These are phyloP conservation scores for Lamproptera curius DNA, from an alignment of 2,888 invertebrate species.

Conservation along the genomic window DNA sequence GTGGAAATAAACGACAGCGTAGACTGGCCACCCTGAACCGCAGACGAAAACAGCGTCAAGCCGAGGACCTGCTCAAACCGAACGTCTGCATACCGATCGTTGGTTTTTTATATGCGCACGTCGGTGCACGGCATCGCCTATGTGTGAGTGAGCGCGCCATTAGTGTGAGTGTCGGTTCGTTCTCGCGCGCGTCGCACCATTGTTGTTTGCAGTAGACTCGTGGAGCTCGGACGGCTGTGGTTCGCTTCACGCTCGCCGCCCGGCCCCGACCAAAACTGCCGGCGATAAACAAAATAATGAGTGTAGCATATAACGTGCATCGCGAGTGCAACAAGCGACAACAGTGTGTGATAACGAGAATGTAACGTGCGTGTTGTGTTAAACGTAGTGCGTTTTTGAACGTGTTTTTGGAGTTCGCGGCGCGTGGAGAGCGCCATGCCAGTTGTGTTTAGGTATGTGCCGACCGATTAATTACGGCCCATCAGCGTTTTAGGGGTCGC, in stretches of 20 bases:
- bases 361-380: conserved; percentile 73
- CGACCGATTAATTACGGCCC: conserved; percentile 68
- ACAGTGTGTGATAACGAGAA: conserved; percentile 74
- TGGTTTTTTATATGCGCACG: conserved; percentile 72
- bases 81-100: conserved; percentile 79
- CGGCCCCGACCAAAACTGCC: conserved; percentile 53
- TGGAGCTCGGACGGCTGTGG: conserved; percentile 55
- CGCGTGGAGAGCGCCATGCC: conserved; percentile 68
- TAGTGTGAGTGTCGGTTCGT: conserved; percentile 55
- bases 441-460: conserved; percentile 73
- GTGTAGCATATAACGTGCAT: conserved; percentile 66
- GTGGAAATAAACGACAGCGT: conserved; percentile 39
- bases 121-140: conserved; percentile 49
- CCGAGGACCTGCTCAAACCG: conserved; percentile 76
- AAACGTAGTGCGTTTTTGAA: conserved; percentile 59
- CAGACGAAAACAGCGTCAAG: conserved; percentile 78
- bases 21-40: conserved; percentile 65
- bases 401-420: conserved; percentile 62
- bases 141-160: conserved; percentile 46
- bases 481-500: conserved; percentile 63
- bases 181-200: conserved; percentile 63
- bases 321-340: conserved; percentile 71
- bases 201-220: conserved; percentile 70
- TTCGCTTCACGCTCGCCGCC: conserved; percentile 48
- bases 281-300: conserved; percentile 75